Evolutionary conservation across 92 coral and sea anemone genomes (phyloP), one percentile per base, ranked within the genome.

Genomic region (Zoanthus gigantus): DNA sequence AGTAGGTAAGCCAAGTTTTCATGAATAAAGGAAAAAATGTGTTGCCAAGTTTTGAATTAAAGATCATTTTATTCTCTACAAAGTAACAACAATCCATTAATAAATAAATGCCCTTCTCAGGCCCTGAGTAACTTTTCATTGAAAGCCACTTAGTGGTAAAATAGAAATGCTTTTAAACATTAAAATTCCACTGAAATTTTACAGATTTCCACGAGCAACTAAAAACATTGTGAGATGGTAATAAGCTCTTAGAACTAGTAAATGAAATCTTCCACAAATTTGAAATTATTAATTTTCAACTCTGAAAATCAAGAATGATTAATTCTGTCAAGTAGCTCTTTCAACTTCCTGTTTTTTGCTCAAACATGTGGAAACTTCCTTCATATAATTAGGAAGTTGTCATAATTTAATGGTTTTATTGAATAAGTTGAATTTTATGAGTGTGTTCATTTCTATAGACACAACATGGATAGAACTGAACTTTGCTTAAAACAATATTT

Each of bases 131-230:
- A 11, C 56, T 50, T 50, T 50, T 11, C 0, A 50, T 0, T 50
- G 12, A 11, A 7, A 50, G 12, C 12, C 10, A 18, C 30, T 63
- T 17, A 17, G 29, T 7, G 69, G n/a, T 63, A 63, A 63, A 63
- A 63, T 18, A 7, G 42, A 75, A 75, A 75, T 75, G 61, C 79
- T 75, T 75, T 75, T 75, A 75, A 75, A 48, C 61, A 75, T 75
- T 75, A 75, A 75, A 75, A 75, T 75, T 46, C 79, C 54, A 46
- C 28, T 23, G n/a, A 29, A 75, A 75, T 46, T 16, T 17, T 47
- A 0, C 10, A n/a, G 9, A 54, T 75, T 75, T 44, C 79, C 54
- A 46, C 16, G 56, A 48, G 61, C 79, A 75, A 47, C 79, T 75
- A 44, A 74, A 3, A 63, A 63, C 29, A 17, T 23, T 0, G 56